Evolutionary conservation across 2,888 invertebrate genomes (phyloP), one percentile per base, ranked within the genome.

Genomic region (Eupithecia tripunctaria): DNA sequence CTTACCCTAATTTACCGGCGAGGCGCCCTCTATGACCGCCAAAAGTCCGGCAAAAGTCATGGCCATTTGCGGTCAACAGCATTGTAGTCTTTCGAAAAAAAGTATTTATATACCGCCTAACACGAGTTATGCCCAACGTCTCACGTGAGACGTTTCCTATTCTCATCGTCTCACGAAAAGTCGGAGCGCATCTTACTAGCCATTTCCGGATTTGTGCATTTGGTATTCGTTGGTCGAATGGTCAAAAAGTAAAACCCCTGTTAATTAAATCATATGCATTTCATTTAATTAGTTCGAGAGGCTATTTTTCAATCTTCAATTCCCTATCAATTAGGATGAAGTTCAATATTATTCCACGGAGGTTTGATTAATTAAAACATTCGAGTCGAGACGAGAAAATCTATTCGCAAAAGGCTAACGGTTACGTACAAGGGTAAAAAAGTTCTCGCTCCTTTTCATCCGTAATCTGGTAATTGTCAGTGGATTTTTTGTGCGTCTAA

Each of bases 381-480:
- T 88, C 82, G 12, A 43, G 82, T n/a, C 21, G 66, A 69, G 82
- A 75, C 82, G 78, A 79, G 82, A 80, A 86, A 87, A 83, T 82
- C 83, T 76, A 76, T 78, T 84, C 84, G 83, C 86, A 87, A 90
- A 89, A 88, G 85, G 80, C 84, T 80, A 87, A 87, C 86, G 83
- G 82, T 84, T 81, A 84, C 83, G 81, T 82, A 85, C 85, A 83
- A 86, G 85, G 83, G 79, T 81, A 88, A 88, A 88, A 86, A 85
- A 79, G 82, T 81, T 82, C 86, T 85, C 87, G 87, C 85, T 84
- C 83, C 85, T 84, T 86, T 90, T 89, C 88, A 88, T 87, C 88
- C 88, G 85, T 93, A 92, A 94, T 93, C 91, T 88, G 85, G 89
- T 91, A 91, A 93, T 93, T 91, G 92, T 92, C 86, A 85, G 86